phyloP scores from a whole-genome alignment of 2,113 vertebrate genomes.

The Zeus faber region DNA sequence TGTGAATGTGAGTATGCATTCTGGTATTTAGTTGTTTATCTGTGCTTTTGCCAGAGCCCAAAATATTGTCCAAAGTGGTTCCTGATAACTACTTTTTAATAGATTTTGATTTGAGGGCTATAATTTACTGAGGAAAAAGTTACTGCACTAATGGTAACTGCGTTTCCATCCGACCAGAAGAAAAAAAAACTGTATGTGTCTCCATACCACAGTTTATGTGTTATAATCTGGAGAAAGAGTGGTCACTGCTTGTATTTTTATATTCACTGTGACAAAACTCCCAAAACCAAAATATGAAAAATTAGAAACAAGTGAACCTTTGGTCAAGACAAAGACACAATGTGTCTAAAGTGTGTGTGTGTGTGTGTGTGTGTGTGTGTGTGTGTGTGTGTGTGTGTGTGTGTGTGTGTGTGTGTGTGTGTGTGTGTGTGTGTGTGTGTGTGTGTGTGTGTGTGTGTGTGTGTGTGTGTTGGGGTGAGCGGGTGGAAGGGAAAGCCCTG shows the following conservation, averaged over 20 bases:
- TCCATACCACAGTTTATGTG: not conserved
- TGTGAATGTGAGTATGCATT: too few species aligned
- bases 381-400: constrained; percentile 25
- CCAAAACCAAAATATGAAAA: not conserved
- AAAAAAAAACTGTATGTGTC: not conserved
- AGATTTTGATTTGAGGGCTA: too few species aligned
- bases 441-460: constrained; percentile 10
- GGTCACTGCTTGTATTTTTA: too few species aligned
- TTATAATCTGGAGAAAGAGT: not conserved
- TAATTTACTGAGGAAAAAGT: too few species aligned
- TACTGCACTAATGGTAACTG: too few species aligned
- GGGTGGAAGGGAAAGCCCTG: constrained; percentile 38
- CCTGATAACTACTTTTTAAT: too few species aligned
- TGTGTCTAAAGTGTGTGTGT: constrained; percentile 50
- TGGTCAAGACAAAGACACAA: constrained; percentile 35
- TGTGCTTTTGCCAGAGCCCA: too few species aligned
- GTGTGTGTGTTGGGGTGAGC: constrained; percentile 22
- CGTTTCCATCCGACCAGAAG: too few species aligned
- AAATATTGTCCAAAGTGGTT: too few species aligned
- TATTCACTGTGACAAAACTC: not conserved
- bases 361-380: constrained; percentile 4
- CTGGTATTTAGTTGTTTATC: too few species aligned
- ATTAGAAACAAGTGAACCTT: constrained; percentile 3
- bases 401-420: constrained; percentile 2
- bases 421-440: not conserved